phyloP scores from a whole-genome alignment of 1,140 invertebrate genomes.

The Megathymus violae region DNA sequence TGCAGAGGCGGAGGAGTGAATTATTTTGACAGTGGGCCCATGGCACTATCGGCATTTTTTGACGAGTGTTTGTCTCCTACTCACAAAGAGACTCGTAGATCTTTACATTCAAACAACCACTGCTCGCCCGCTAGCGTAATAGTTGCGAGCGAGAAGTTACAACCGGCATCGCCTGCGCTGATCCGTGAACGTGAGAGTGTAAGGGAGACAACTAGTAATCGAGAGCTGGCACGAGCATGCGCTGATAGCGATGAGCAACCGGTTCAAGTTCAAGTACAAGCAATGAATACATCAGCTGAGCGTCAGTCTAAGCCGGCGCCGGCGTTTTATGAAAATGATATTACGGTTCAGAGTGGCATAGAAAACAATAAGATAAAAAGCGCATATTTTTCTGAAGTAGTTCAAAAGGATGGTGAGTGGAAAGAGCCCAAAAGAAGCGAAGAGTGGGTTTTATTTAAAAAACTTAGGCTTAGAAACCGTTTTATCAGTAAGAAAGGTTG shows the following conservation, averaged over 20 bases:
- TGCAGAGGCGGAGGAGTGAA: slow-evolving; percentile 8
- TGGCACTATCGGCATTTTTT: background rate
- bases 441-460: slow-evolving; percentile 8
- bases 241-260: no score
- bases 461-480: slow-evolving; percentile 2
- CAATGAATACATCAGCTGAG: no score
- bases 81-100: no score
- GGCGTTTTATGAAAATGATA: background rate
- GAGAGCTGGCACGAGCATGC: no score
- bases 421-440: slow-evolving; percentile 6
- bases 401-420: slow-evolving; percentile 12
- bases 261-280: no score
- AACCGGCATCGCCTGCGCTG: no score
- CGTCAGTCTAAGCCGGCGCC: background rate
- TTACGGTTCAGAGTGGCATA: no score
- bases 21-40: slow-evolving; percentile 7
- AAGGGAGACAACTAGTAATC: no score
- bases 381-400: background rate
- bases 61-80: slow-evolving; percentile 1
- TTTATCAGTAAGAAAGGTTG: slow-evolving; percentile 18
- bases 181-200: no score
- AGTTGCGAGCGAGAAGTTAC: slow-evolving; percentile 5
- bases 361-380: no score
- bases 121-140: background rate
- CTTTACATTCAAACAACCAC: no score